Evolutionary conservation across 2,113 vertebrate genomes (phyloP), one percentile per base, ranked within the genome.

Genomic region (Grammomys dolichurus): DNA sequence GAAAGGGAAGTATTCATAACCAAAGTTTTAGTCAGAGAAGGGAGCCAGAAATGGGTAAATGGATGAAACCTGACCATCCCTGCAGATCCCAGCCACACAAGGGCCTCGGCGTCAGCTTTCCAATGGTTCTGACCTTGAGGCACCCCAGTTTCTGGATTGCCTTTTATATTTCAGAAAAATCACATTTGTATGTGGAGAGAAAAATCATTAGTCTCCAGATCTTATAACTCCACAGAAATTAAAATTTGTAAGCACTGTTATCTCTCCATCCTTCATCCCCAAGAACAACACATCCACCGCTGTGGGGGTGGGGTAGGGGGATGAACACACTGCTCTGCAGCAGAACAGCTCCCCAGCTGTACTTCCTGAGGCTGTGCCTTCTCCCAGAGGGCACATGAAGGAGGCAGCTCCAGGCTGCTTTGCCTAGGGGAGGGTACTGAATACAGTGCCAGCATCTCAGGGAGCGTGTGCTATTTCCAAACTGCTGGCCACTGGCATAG

Each of bases 1-100:
- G 89, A 92, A 91, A 95, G 43, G 54, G 90, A 13, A 73, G 26
- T 75, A 96, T 95, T 97, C 96, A 94, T 82, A 93, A 85, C 40
- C 70, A n/a, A 70, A 76, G 33, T 1, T 4, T 94, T 36, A 87
- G 17, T 95, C 60, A 40, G 76, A 69, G 56, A 31, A 90, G 93
- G 63, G 48, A 87, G 36, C 31, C 63, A 88, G 90, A 77, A 95
- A 48, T 8, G 67, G 75, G 92, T 46, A 84, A 43, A 33, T 40
- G 69, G 87, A 84, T 70, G 96, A 95, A 95, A 97, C 40, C 20
- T n/a, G 87, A 91, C 77, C 69, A 82, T 95, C 81, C 90, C 91
- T 16, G 3, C 33, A 82, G 80, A 82, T 58, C 36, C 70, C 16
- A 90, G 22, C 67, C 36, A 19, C 70, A 84, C 87, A 90, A 63